These are phyloP conservation scores for Leptinotarsa undecemlineata DNA, from an alignment of 1,140 invertebrate species.

Conservation along the genomic window DNA sequence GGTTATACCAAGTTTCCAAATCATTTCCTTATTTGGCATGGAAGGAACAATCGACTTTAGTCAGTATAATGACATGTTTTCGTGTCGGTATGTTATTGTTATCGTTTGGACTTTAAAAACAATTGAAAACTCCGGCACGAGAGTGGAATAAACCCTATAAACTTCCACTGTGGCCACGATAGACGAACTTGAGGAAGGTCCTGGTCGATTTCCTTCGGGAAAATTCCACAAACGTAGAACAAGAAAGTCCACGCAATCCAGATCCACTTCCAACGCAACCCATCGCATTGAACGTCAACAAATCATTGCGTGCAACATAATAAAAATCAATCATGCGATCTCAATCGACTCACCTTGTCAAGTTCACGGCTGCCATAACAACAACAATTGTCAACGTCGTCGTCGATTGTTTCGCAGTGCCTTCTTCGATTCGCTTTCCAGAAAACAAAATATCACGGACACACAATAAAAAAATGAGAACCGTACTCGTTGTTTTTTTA, in stretches of 20 bases:
- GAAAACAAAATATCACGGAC: neutral
- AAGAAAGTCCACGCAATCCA: neutral
- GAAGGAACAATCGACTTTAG: too few relatives aligned
- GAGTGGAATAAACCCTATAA: too few relatives aligned
- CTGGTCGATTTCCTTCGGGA: neutral
- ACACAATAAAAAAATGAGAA: constrained; percentile 1
- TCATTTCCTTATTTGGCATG: too few relatives aligned
- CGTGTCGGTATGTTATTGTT: too few relatives aligned
- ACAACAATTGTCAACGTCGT: constrained; percentile 5
- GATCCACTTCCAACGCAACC: neutral
- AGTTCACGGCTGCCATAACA: constrained; percentile 25
- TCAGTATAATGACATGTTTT: too few relatives aligned
- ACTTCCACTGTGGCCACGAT: too few relatives aligned
- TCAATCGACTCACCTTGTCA: constrained; percentile 28
- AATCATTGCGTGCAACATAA: neutral
- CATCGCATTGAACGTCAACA: constrained; percentile 8
- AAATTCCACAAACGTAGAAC: neutral
- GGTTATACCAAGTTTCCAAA: too few relatives aligned
- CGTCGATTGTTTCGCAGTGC: neutral
- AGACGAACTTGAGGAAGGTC: too few relatives aligned
- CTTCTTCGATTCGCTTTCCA: neutral
- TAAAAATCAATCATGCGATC: constrained; percentile 5
- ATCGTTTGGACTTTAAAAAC: too few relatives aligned
- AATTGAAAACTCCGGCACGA: too few relatives aligned
- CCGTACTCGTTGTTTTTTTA: neutral